These are phyloP conservation scores for Clepsis dumicolana DNA, from an alignment of 2,888 invertebrate genomes.

Conservation along the genomic window DNA sequence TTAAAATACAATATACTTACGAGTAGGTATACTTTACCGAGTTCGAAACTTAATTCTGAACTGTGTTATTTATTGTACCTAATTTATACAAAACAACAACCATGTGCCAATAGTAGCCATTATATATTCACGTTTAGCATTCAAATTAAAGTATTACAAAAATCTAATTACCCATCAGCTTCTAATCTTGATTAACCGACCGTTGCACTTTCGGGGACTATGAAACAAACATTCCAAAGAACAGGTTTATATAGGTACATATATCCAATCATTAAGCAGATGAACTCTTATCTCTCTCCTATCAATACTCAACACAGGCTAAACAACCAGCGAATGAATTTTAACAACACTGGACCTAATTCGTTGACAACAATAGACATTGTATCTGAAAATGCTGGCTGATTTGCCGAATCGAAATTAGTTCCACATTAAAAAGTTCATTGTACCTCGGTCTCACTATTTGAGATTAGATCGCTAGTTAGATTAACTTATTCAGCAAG, in stretches of 20 bases:
- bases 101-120: no score
- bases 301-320: constrained; percentile 27
- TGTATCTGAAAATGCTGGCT: constrained; percentile 48
- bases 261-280: constrained; percentile 12
- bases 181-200: constrained; percentile 10
- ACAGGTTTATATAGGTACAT: constrained; percentile 16
- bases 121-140: neutral
- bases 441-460: constrained; percentile 48
- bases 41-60: no score
- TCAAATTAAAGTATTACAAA: neutral
- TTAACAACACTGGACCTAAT: constrained; percentile 59
- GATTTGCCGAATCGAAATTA: constrained; percentile 53
- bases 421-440: constrained; percentile 52
- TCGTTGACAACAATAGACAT: constrained; percentile 54
- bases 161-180: neutral
- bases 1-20: no score
- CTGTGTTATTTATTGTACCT: no score
- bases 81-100: no score
- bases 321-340: constrained; percentile 38
- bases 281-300: constrained; percentile 20
- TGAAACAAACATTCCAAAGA: constrained; percentile 17
- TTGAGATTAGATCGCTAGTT: constrained; percentile 45
- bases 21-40: no score
- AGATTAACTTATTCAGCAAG: constrained; percentile 44
- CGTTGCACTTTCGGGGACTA: constrained; percentile 1